Conservation (phyloP, 2,113 vertebrate species). For the Baryphthengus martii region DNA sequence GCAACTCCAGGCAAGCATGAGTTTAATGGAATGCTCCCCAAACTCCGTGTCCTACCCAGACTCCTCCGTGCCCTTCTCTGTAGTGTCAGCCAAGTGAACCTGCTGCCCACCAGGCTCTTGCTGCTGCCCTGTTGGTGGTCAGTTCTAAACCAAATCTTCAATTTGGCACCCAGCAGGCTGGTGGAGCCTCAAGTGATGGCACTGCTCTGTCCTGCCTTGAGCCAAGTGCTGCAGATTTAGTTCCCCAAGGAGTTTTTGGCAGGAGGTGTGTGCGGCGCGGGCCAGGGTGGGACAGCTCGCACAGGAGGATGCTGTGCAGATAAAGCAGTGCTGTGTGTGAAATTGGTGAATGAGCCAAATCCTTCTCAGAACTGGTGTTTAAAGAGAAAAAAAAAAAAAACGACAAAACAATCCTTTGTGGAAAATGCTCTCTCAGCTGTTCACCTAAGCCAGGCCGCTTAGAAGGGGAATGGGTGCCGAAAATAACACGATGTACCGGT, state of each 20-base stretch:
- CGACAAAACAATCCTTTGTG: slow-evolving; percentile 23
- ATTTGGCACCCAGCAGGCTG: background rate
- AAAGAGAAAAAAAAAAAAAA: slow-evolving; percentile 13
- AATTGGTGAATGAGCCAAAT: background rate
- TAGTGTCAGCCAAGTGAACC: background rate
- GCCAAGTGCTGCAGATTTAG: background rate
- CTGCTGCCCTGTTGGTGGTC: background rate
- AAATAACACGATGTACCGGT: fast-evolving
- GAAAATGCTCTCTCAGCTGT: background rate
- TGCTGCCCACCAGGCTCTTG: background rate
- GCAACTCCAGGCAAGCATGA: background rate
- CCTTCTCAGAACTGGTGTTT: background rate
- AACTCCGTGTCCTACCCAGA: fast-evolving
- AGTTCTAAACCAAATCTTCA: background rate
- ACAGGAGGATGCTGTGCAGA: background rate
- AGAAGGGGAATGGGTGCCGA: background rate
- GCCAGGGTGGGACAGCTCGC: background rate
- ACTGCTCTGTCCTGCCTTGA: background rate
- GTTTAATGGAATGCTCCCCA: background rate
- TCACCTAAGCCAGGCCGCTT: slow-evolving; percentile 5
- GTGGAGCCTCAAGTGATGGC: background rate
- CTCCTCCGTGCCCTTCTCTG: background rate
- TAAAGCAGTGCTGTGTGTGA: slow-evolving; percentile 18
- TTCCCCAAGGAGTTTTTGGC: background rate
- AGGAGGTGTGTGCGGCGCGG: background rate